Evolutionary conservation across 2,888 invertebrate genomes (phyloP).

Genomic region (Xestobium rufovillosum): DNA sequence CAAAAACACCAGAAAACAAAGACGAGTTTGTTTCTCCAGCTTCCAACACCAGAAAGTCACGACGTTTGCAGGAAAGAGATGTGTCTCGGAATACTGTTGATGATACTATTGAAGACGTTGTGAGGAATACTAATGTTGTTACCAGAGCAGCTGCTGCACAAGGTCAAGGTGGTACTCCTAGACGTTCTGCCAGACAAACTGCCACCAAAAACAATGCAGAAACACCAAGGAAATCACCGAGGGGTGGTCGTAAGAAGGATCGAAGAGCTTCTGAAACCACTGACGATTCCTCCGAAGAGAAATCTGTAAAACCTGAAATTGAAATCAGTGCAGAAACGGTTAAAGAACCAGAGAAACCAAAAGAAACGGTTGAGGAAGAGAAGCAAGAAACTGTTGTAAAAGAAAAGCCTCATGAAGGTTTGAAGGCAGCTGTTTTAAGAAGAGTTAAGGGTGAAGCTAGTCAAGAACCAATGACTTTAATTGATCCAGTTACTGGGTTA

Average conservation of each 20-base stretch:
- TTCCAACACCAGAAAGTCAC: conserved; percentile 69
- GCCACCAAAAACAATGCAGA: conserved; percentile 32
- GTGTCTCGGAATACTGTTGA: conserved; percentile 71
- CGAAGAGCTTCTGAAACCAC: conserved; percentile 60
- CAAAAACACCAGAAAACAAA: conserved; percentile 48
- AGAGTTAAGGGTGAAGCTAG: conserved; percentile 41
- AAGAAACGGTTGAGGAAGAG: conserved; percentile 23
- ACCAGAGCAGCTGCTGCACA: conserved; percentile 38
- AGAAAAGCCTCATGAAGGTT: conserved; percentile 36
- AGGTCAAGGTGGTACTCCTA: conserved; percentile 41
- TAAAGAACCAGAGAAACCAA: conserved; percentile 17
- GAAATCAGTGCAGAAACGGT: conserved; percentile 17
- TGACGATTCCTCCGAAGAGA: conserved; percentile 56
- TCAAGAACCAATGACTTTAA: conserved; percentile 57
- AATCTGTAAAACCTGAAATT: conserved; percentile 26
- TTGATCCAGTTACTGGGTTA: conserved; percentile 69
- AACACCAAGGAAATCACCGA: conserved; percentile 53
- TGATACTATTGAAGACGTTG: conserved; percentile 84
- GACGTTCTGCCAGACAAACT: conserved; percentile 52
- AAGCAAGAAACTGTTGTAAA: conserved; percentile 27
- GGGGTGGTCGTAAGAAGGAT: conserved; percentile 55
- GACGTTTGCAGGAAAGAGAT: conserved; percentile 71
- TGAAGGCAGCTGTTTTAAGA: conserved; percentile 40
- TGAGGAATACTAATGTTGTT: conserved; percentile 56
- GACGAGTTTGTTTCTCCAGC: conserved; percentile 57